A percentile compares a stretch with the other conserved stretches of the same genome.
Conservation (phyloP, 2,113 vertebrate genomes). For the Sitta europaea region DNA sequence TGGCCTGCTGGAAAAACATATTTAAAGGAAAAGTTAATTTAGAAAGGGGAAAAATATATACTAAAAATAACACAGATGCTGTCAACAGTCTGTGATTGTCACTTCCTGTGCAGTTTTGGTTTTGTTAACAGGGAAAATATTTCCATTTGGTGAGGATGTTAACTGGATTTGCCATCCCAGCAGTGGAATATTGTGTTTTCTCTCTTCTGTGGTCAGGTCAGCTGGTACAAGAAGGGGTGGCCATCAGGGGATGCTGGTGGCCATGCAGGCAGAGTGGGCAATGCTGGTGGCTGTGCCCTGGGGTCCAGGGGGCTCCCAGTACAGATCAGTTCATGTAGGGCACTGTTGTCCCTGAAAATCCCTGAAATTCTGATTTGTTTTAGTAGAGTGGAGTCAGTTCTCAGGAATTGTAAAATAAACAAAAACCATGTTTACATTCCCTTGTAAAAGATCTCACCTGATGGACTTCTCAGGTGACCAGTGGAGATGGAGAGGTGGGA, state of each 20-base stretch:
- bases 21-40: slow-evolving; percentile 74
- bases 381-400: no score
- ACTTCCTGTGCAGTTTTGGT: background rate
- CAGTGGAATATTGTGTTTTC: background rate
- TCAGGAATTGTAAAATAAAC: no score
- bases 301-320: background rate
- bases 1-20: slow-evolving; percentile 66
- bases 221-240: accelerated
- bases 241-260: background rate
- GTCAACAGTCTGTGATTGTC: background rate
- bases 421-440: no score
- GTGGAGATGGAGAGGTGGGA: no score
- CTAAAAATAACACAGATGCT: slow-evolving; percentile 22
- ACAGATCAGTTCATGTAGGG: background rate
- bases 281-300: background rate
- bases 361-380: no score
- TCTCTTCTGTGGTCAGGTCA: background rate
- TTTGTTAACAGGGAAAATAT: background rate
- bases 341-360: no score
- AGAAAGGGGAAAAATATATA: background rate
- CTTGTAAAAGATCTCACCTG: no score
- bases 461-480: no score
- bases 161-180: background rate
- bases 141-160: background rate
- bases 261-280: background rate